Conservation (phyloP, 2,888 invertebrate genomes). For the Rhingia rostrata region DNA sequence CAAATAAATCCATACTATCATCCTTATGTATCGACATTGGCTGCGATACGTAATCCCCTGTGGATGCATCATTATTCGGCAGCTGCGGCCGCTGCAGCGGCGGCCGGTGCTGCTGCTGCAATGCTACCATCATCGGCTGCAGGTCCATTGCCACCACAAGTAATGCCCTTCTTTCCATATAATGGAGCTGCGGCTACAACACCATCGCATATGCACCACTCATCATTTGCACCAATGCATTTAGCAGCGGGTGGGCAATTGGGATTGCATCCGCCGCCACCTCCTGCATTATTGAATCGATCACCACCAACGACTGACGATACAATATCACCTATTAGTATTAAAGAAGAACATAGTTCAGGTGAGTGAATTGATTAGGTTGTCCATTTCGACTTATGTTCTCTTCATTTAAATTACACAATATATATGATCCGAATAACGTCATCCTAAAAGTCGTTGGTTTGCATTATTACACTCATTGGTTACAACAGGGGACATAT, state of each 20-base stretch:
- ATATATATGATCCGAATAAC: too few species aligned
- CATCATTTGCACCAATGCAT: constrained; percentile 74
- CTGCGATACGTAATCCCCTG: constrained; percentile 83
- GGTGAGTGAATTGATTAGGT: constrained; percentile 77
- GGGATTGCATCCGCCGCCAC: constrained; percentile 68
- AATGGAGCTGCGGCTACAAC: constrained; percentile 80
- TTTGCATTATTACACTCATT: too few species aligned
- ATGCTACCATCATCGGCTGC: constrained; percentile 63
- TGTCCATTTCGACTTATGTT: too few species aligned
- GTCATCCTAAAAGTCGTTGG: too few species aligned
- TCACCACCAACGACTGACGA: constrained; percentile 76
- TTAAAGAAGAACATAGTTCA: constrained; percentile 83
- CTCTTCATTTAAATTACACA: too few species aligned
- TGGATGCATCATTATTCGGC: constrained; percentile 84
- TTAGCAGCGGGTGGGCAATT: constrained; percentile 73
- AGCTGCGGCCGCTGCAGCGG: constrained; percentile 80
- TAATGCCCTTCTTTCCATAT: constrained; percentile 81
- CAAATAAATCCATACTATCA: constrained; percentile 79
- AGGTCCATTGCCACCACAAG: constrained; percentile 81
- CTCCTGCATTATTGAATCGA: constrained; percentile 73
- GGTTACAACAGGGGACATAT: too few species aligned
- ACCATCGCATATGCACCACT: constrained; percentile 74
- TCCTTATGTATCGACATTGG: constrained; percentile 82
- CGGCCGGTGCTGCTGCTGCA: constrained; percentile 77
- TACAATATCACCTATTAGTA: constrained; percentile 81